Evolutionary conservation across 2,888 invertebrate genomes (phyloP).

Genomic region (Heliconius aoede): DNA sequence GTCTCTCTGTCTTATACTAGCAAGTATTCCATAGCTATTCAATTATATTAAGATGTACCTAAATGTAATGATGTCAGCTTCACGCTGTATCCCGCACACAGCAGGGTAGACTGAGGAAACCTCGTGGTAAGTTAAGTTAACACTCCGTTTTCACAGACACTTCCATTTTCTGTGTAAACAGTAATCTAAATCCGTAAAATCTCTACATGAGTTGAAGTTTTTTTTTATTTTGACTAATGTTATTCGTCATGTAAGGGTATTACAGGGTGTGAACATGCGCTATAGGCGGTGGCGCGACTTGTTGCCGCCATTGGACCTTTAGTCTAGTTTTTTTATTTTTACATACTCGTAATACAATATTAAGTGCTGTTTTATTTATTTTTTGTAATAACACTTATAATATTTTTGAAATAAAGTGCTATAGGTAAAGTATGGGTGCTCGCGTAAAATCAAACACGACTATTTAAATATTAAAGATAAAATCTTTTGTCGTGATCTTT

Average conservation of each 20-base stretch:
- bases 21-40: neutral
- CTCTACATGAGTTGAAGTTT: too few species aligned
- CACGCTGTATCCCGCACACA: too few species aligned
- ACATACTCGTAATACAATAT: neutral
- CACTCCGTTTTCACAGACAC: too few species aligned
- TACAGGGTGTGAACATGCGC: slow-evolving; percentile 29
- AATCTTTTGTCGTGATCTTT: slow-evolving; percentile 17
- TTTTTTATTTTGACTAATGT: neutral
- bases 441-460: neutral
- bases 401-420: neutral
- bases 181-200: too few species aligned
- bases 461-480: slow-evolving; percentile 21
- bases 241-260: slow-evolving; percentile 8
- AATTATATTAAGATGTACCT: too few species aligned
- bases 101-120: too few species aligned
- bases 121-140: too few species aligned
- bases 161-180: too few species aligned
- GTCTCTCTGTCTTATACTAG: neutral
- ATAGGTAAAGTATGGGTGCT: neutral
- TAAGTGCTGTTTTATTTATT: neutral
- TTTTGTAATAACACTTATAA: neutral
- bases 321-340: neutral
- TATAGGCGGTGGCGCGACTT: slow-evolving; percentile 32
- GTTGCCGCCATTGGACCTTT: slow-evolving; percentile 21
- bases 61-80: too few species aligned